Evolutionary conservation across 1,140 invertebrate genomes (phyloP), one percentile per base, ranked within the genome.

Genomic region (Drosophila elegans): DNA sequence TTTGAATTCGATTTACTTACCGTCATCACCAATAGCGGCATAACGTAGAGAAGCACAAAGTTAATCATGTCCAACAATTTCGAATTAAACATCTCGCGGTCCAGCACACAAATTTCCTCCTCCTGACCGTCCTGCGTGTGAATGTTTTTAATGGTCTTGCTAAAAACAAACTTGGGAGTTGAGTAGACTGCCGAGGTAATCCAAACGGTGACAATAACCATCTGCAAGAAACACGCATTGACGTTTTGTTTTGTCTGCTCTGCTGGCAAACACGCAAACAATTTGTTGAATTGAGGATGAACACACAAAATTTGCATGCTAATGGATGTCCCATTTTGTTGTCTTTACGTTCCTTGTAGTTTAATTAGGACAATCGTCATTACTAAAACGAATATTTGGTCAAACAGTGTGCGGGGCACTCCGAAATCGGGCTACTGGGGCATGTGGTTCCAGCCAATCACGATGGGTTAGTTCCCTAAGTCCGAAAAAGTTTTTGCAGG

Each of bases 121-220:
- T 93, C 93, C 56, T 93, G 93, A 0, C 95, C 95, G 13, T 94
- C 93, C 59, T 93, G 91, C 21, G 88, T 91, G 68, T 92, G 91
- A 21, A 92, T 93, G 59, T 95, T 95, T 12, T 93, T 94, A 46
- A 96, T 94, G 0, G 95, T 95, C 78, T 95, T 94, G 46, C 96
- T 95, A 93, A 95, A 96, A 55, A 96, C 94, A 78, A 97, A 96
- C 78, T 96, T 95, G 1, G 96, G 96, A 3, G 95, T 94, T 57
- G 95, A 96, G 92, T 97, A 97, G 0, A 95, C 92, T 0, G 96
- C 96, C 66, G 96, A 96, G 3, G 95, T 93, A 34, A 96, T 93
- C 96, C 96, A 97, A 9, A 97, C 96, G 4, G 94, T 94, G 10
- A 95, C 92, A 52, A 97, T 95, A 36, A 96, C 95, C 75, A 96